Base-by-base conservation (phyloP, 2,113 vertebrate genomes). In the Mesitornis unicolor region DNA sequence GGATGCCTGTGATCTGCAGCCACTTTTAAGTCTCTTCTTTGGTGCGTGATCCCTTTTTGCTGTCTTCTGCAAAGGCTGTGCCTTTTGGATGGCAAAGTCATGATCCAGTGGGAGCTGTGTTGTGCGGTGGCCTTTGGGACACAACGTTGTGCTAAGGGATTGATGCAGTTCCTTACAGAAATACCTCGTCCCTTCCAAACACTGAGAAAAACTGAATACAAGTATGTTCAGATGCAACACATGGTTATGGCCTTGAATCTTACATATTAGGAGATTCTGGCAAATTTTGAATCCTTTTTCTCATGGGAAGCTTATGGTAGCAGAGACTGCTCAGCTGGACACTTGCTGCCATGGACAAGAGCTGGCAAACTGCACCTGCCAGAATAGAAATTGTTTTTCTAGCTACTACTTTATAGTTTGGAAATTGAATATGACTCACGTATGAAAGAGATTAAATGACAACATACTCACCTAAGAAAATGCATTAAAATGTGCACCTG, bases 371-470 rank as follows among this genome's bases (percentile, higher is more conserved):
- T 81, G 69, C 36, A 50, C n/a, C 51, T 56, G 51, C 31, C 57
- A 71, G 69, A 77, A 40, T 0, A 61, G 42, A 47, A 6, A 33
- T 48, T 45, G 67, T 64, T 81, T 75, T 42, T 26, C 25, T 45
- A 81, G 40, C 51, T 89, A 21, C 75, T 73, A 67, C 76, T 82
- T 82, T 65, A 42, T 61, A 51, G 31, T 83, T 89, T 68, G 54
- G 38, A 86, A 83, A 64, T 64, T 51, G n/a, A 74, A 47, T 82
- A 20, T 45, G 70, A 57, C 60, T 73, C 48, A 4, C 14, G 10
- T 57, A 33, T 57, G 43, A 53, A 68, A 69, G 43, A 74, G 60
- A 36, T 43, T 26, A 83, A 89, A 78, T 87, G 38, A 47, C 38
- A 73, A 40, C 25, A 16, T 42, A 50, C 40, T 76, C 57, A 81